Evolutionary conservation across 2,797 vertebrate species (phyloP).

Genomic region (Ctenosaura bakeri): DNA sequence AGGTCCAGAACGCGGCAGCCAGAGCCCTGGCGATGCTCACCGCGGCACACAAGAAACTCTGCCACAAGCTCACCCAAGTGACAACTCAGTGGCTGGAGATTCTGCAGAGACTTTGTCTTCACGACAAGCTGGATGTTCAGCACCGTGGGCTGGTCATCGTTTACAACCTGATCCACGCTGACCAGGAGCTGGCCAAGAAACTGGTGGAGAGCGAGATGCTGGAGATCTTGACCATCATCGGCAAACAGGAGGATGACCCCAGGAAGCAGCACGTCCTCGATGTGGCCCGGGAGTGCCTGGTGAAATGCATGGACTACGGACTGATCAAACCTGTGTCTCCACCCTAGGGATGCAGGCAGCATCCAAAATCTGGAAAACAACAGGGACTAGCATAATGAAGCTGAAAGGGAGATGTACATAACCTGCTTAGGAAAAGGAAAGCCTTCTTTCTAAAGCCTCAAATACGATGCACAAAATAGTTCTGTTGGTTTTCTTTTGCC

Average conservation of each 20-base stretch:
- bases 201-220: slow-evolving; percentile 92
- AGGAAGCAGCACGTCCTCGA: slow-evolving; percentile 86
- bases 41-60: slow-evolving; percentile 89
- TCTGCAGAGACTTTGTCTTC: slow-evolving; percentile 92
- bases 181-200: slow-evolving; percentile 88
- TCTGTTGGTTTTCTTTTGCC: no score
- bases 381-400: no score
- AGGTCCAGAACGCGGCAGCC: slow-evolving; percentile 91
- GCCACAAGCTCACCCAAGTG: slow-evolving; percentile 90
- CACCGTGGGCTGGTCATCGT: slow-evolving; percentile 91
- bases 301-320: slow-evolving; percentile 92
- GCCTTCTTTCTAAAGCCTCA: background rate
- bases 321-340: slow-evolving; percentile 91
- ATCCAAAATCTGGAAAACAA: no score
- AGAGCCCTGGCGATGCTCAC: slow-evolving; percentile 95
- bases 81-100: slow-evolving; percentile 97
- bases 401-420: no score
- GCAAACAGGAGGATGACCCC: slow-evolving; percentile 88
- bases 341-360: slow-evolving; percentile 1
- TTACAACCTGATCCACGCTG: slow-evolving; percentile 88
- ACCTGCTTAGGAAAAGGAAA: background rate
- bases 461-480: no score
- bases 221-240: slow-evolving; percentile 91
- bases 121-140: slow-evolving; percentile 85
- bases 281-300: slow-evolving; percentile 87